Evolutionary conservation across 2,888 invertebrate species (phyloP), one percentile per base, ranked within the genome.

Genomic region (Carterocephalus palaemon): DNA sequence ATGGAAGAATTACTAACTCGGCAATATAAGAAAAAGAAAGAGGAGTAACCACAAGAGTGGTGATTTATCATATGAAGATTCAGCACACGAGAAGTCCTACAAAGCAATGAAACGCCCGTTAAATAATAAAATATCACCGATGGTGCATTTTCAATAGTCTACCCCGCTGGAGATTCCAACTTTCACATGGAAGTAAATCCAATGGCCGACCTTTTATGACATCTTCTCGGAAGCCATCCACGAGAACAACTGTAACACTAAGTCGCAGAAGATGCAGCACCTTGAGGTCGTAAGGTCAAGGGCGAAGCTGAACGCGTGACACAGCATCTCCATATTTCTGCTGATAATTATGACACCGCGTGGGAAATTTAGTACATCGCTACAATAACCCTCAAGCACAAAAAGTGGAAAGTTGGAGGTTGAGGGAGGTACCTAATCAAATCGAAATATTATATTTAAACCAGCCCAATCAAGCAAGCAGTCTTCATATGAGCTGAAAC

Each of bases 211-310:
- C n/a, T n/a, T n/a, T n/a, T n/a, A n/a, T n/a, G n/a, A n/a, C n/a
- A n/a, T n/a, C n/a, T n/a, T n/a, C n/a, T n/a, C n/a, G n/a, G 32
- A 32, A 12, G 15, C 15, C 5, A 37, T 37, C 8, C 37, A 37
- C 15, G 23, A 37, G 5, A 37, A 37, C 6, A 37, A 26, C 17
- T 17, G 1, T 1, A 15, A 26, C 4, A 15, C 17, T 12, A 37
- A 37, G 12, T 10, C 10, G 1, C 37, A 37, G n/a, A 37, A 37
- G 17, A 37, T 36, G 36, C 36, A 36, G 8, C 36, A 36, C n/a
- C 16, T 36, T 1, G 24, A 36, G n/a, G 24, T n/a, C n/a, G 36
- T 8, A 37, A 37, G 17, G 6, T 37, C 8, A 24, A 26, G 3
- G 37, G 37, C 5, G 37, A 37, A 19, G 17, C 37, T 1, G 37